phyloP scores from a whole-genome alignment of 2,797 vertebrate genomes.

The Heterohyrax brucei region DNA sequence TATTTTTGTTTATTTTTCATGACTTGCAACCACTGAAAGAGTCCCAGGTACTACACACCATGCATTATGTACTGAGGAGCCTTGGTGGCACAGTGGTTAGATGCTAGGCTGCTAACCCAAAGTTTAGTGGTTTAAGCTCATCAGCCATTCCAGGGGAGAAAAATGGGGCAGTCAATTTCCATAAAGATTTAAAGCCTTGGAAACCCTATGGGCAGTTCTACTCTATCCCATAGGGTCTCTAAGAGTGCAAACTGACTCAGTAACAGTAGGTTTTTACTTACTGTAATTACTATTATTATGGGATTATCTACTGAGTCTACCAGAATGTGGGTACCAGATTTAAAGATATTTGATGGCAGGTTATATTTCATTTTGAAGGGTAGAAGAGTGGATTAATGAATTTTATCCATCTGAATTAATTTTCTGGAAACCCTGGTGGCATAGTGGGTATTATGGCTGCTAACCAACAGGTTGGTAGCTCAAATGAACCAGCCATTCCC shows the following conservation, averaged over 20 bases:
- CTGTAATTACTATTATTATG: background rate
- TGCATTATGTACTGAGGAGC: background rate
- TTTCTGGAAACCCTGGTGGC: too few species aligned
- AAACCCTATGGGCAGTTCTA: background rate
- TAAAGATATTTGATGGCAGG: constrained; percentile 2
- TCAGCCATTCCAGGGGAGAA: background rate
- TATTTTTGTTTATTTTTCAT: background rate
- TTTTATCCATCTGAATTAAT: background rate
- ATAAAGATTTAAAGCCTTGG: background rate
- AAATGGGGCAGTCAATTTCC: background rate
- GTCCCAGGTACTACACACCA: background rate
- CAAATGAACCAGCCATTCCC: too few species aligned
- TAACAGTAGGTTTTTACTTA: background rate
- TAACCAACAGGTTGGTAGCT: too few species aligned
- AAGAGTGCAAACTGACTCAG: background rate
- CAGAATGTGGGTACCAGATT: background rate
- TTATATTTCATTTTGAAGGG: constrained; percentile 37
- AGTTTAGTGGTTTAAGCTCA: background rate
- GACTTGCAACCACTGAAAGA: background rate
- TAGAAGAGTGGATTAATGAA: background rate
- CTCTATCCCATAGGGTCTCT: background rate
- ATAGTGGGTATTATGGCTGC: too few species aligned
- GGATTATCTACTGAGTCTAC: background rate
- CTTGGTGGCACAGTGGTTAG: background rate
- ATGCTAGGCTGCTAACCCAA: background rate